These are phyloP conservation scores for Amphipoea oculea DNA, from an alignment of 2,888 invertebrate species.

Conservation along the genomic window DNA sequence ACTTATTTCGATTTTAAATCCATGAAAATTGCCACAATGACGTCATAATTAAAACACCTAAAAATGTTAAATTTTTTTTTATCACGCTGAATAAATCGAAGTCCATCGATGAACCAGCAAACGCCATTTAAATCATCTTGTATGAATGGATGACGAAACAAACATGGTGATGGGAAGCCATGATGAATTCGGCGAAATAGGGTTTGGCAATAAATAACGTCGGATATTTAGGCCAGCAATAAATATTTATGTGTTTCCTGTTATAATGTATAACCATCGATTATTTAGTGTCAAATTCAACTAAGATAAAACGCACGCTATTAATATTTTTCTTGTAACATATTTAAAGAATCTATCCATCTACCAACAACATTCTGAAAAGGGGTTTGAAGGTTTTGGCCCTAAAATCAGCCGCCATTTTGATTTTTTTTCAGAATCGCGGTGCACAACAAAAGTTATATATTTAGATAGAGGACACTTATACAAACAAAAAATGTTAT, in stretches of 20 bases:
- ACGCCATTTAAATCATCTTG: slow-evolving; percentile 5
- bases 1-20: background rate
- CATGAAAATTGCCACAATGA: background rate
- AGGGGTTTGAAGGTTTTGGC: too few relatives aligned
- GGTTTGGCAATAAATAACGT: slow-evolving; percentile 57
- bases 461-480: too few relatives aligned
- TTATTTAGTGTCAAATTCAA: slow-evolving; percentile 45
- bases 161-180: slow-evolving; percentile 31
- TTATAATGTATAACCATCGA: slow-evolving; percentile 35
- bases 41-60: background rate
- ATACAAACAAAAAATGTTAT: too few relatives aligned
- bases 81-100: too few relatives aligned
- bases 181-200: slow-evolving; percentile 61
- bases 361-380: background rate
- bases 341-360: slow-evolving; percentile 4
- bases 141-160: slow-evolving; percentile 12
- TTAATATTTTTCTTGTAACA: slow-evolving; percentile 12
- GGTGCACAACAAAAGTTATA: too few relatives aligned
- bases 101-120: background rate
- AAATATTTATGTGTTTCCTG: slow-evolving; percentile 54
- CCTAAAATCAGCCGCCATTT: too few relatives aligned
- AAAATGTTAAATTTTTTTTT: background rate
- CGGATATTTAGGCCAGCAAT: slow-evolving; percentile 49
- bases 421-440: too few relatives aligned
- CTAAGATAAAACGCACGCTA: slow-evolving; percentile 28